Base-by-base conservation (phyloP, 1,140 invertebrate species). In the Asobara japonica region DNA sequence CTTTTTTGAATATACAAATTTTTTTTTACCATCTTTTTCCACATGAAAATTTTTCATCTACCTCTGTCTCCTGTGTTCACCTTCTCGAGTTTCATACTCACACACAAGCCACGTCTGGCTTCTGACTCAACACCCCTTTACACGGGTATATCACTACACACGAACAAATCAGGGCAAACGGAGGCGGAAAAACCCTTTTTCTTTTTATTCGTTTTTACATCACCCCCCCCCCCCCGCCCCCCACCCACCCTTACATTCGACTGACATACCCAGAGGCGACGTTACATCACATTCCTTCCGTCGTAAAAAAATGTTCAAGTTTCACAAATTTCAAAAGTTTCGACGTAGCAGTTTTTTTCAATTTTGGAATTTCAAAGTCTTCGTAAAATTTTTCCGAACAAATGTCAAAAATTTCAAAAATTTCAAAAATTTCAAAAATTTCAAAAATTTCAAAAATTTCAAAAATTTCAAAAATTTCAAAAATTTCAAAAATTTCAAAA, bases 151-250 rank as follows among this genome's bases (percentile, higher is more conserved):
- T 61, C 51, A 71, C 60, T 41, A 69, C 61, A 73, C 68, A 76
- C 76, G 79, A 77, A 77, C 72, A 74, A 80, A 80, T 80, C 79
- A 77, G 78, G 66, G 77, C 75, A 62, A 75, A 76, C 77, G 66
- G 70, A 77, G 79, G 67, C 66, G 76, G 64, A 45, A 71, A 77
- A 74, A 56, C n/a, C 41, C 31, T 33, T 33, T 7, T 45, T 45
- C 18, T 45, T 45, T 45, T 45, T 45, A 45, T 45, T 45, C 51
- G 22, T 25, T 56, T 20, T 22, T 25, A 20, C 51, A 5, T 27
- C 25, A 25, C 25, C 51, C 51, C 51, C 20, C 20, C 16, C 22
- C 22, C 31, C 31, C 74, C 74, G 65, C 60, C 38, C 33, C 68
- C 61, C 64, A 22, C n/a, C 16, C 22, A 5, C 20, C 30, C 16